Conservation (phyloP, 2,888 invertebrate species). For the Ypsolopha scabrella region DNA sequence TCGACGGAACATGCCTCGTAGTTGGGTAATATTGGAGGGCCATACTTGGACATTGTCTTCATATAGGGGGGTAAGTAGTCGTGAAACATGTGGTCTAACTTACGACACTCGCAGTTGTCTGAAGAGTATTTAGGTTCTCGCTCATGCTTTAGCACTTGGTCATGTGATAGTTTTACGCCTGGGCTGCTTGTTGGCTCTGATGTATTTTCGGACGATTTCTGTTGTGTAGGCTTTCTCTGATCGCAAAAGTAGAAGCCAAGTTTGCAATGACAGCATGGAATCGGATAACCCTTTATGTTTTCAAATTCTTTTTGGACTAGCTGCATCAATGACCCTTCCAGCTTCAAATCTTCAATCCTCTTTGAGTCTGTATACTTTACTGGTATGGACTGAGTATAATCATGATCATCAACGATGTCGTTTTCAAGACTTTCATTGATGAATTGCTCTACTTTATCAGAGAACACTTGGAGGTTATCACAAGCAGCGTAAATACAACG, state of each 20-base stretch:
- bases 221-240: slow-evolving; percentile 8
- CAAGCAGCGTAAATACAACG: slow-evolving; percentile 48
- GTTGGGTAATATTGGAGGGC: slow-evolving; percentile 30
- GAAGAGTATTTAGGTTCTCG: slow-evolving; percentile 38
- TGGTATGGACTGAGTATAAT: slow-evolving; percentile 34
- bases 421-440: slow-evolving; percentile 28
- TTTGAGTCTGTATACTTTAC: slow-evolving; percentile 29
- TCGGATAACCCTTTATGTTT: slow-evolving; percentile 27
- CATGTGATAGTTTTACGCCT: slow-evolving; percentile 25
- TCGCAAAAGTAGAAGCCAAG: slow-evolving; percentile 37
- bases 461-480: slow-evolving; percentile 41
- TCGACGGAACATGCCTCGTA: slow-evolving; percentile 36
- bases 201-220: background rate
- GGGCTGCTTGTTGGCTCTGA: slow-evolving; percentile 14
- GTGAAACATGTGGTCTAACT: slow-evolving; percentile 35
- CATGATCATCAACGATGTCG: slow-evolving; percentile 33
- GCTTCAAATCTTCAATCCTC: slow-evolving; percentile 29
- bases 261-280: slow-evolving; percentile 31
- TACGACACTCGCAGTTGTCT: slow-evolving; percentile 37
- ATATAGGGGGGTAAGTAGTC: slow-evolving; percentile 51
- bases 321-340: slow-evolving; percentile 49
- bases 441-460: slow-evolving; percentile 36
- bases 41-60: slow-evolving; percentile 36
- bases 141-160: slow-evolving; percentile 38
- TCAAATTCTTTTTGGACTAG: slow-evolving; percentile 41